Evolutionary conservation across 2,888 invertebrate species (phyloP).

Genomic region (Gnatocerus cornutus): DNA sequence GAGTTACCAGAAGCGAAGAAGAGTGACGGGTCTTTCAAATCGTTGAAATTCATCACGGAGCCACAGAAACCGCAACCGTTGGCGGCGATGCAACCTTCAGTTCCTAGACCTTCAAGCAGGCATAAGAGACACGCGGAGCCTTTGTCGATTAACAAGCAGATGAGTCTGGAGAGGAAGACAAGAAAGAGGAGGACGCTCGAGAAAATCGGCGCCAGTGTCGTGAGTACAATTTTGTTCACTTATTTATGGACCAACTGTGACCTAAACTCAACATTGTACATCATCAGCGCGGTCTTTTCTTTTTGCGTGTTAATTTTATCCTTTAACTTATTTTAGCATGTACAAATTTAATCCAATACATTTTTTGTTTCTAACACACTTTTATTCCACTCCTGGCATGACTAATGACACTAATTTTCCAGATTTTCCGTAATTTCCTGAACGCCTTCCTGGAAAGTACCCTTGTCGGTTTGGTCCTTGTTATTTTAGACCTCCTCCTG

Average conservation of each 20-base stretch:
- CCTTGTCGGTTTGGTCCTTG: constrained; percentile 54
- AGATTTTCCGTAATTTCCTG: constrained; percentile 61
- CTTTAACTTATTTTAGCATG: constrained; percentile 12
- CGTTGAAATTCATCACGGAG: constrained; percentile 10
- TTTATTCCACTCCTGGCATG: background rate
- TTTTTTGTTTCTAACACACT: constrained; percentile 1
- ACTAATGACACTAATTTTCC: constrained; percentile 54
- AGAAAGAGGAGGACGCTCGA: constrained; percentile 78
- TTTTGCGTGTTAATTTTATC: constrained; percentile 3
- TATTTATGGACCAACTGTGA: background rate
- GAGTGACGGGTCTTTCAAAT: constrained; percentile 59
- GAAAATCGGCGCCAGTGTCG: constrained; percentile 76
- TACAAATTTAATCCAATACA: constrained; percentile 17
- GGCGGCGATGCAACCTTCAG: constrained; percentile 41
- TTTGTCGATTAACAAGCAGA: constrained; percentile 5
- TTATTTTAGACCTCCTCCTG: constrained; percentile 27
- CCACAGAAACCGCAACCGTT: background rate
- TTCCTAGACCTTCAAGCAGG: constrained; percentile 61
- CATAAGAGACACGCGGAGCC: constrained; percentile 67
- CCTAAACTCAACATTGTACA: constrained; percentile 8
- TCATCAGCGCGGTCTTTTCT: constrained; percentile 1
- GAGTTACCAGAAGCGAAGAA: constrained; percentile 69
- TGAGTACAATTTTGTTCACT: constrained; percentile 70
- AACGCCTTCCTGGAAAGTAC: constrained; percentile 61
- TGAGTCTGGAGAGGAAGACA: no score